Evolutionary conservation across 2,113 vertebrate genomes (phyloP).

Genomic region (Narcine bancroftii): DNA sequence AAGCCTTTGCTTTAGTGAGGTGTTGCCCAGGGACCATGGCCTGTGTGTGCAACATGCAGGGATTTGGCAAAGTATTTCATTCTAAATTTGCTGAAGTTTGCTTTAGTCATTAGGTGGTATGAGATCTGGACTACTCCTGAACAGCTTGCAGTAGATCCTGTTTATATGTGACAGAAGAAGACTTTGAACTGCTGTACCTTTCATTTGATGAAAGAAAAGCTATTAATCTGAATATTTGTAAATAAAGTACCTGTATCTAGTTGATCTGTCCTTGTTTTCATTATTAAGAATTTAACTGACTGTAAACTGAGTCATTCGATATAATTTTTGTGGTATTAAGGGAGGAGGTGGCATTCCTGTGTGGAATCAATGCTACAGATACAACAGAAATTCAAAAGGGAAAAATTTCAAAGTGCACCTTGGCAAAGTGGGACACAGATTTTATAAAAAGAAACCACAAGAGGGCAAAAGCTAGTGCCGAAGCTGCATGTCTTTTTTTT

Average conservation of each 20-base stretch:
- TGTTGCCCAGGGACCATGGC: conserved; percentile 65
- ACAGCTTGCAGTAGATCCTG: conserved; percentile 55
- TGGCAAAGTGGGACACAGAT: too few relatives aligned
- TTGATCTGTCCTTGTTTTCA: conserved; percentile 45
- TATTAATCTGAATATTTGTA: conserved; percentile 87
- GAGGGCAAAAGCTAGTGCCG: too few relatives aligned
- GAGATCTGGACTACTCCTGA: conserved; percentile 48
- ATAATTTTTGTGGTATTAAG: conserved; percentile 11
- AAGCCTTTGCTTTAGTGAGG: conserved; percentile 45
- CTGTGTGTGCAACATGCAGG: conserved; percentile 46
- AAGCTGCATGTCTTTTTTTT: too few relatives aligned
- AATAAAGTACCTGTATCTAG: conserved; percentile 85
- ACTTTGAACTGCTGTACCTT: conserved; percentile 70
- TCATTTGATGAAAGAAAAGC: conserved; percentile 74
- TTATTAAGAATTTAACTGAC: conserved; percentile 20
- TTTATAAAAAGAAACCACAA: too few relatives aligned
- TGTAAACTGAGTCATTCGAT: neutral
- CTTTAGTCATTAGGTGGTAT: conserved; percentile 50
- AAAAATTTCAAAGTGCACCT: too few relatives aligned
- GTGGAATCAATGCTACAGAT: too few relatives aligned
- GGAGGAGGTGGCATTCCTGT: neutral
- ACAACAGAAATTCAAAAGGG: too few relatives aligned
- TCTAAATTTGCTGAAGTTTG: conserved; percentile 43
- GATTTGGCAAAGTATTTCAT: conserved; percentile 43
- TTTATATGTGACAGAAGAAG: conserved; percentile 62